These are phyloP conservation scores for Caenorhabditis sp. DNA, from an alignment of 2,888 invertebrate genomes.

Conservation along the genomic window DNA sequence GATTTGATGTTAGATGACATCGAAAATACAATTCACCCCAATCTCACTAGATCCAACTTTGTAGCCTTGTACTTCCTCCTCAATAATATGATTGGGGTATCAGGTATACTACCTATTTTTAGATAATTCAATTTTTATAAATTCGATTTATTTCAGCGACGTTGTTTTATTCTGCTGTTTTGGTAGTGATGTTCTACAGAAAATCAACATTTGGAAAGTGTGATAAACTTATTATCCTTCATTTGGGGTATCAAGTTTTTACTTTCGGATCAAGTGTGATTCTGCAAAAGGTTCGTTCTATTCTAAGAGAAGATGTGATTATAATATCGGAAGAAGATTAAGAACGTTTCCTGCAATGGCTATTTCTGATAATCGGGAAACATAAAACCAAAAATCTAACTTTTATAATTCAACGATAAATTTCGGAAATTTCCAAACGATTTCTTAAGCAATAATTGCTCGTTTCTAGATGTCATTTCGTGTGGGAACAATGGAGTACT, in stretches of 20 bases:
- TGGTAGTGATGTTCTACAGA: conserved; percentile 5
- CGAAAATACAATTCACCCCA: not conserved
- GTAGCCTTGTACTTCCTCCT: not conserved
- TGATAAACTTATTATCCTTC: conserved; percentile 7
- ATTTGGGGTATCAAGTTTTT: conserved; percentile 11
- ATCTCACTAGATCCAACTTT: not conserved
- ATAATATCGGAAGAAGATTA: too few species aligned
- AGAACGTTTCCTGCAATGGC: too few species aligned
- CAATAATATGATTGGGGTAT: not conserved
- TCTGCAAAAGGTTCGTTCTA: conserved; percentile 11
- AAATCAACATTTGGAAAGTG: conserved; percentile 14
- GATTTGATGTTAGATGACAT: not conserved
- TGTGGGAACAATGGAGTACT: conserved; percentile 15
- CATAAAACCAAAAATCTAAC: too few species aligned
- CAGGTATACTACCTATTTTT: not conserved
- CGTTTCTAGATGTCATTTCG: conserved; percentile 18
- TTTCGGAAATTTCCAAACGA: too few species aligned
- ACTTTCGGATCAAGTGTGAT: conserved; percentile 6
- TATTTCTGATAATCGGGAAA: too few species aligned
- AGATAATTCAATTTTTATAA: not conserved
- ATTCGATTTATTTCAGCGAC: conserved; percentile 4
- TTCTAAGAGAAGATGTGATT: not conserved
- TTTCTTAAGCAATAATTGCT: too few species aligned
- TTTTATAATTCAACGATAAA: too few species aligned
- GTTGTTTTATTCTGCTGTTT: conserved; percentile 7